Evolutionary conservation across 2,888 invertebrate genomes (phyloP), one percentile per base, ranked within the genome.

Genomic region (Anthrax anthrax): DNA sequence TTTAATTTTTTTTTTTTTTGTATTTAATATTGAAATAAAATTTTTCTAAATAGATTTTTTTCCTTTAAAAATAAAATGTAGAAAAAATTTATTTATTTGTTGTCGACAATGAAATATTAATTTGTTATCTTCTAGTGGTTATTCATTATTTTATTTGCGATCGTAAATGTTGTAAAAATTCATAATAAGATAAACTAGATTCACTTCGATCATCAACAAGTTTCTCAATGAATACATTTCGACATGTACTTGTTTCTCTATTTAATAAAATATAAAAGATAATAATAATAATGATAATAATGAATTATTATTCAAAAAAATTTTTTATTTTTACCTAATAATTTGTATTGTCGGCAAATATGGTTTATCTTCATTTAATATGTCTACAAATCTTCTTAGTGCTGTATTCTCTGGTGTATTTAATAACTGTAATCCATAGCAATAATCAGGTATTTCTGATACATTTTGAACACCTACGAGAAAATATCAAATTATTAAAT

Each of bases 81-180:
- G n/a, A n/a, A n/a, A n/a, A n/a, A n/a, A n/a, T n/a, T n/a, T n/a
- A n/a, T n/a, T n/a, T n/a, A n/a, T n/a, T n/a, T n/a, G n/a, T n/a
- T n/a, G n/a, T n/a, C n/a, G n/a, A n/a, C n/a, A n/a, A n/a, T n/a
- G n/a, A n/a, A n/a, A n/a, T n/a, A n/a, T n/a, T n/a, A n/a, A n/a
- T n/a, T n/a, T n/a, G n/a, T n/a, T n/a, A n/a, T n/a, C n/a, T n/a
- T n/a, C n/a, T n/a, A n/a, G n/a, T n/a, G n/a, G n/a, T n/a, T n/a
- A n/a, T n/a, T n/a, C n/a, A n/a, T 62, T 83, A 90, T 77, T 90
- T 90, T 70, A 91, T 80, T 74, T 88, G 86, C 58, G 78, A 78
- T 70, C 89, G 86, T 58, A 92, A 74, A 72, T 95, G 92, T 70
- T 97, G 95, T 67, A 98, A 75, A 73, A 98, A 98, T 77, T 98